These are phyloP conservation scores for Collichthys lucidus DNA, from an alignment of 2,113 vertebrate species.

Conservation along the genomic window DNA sequence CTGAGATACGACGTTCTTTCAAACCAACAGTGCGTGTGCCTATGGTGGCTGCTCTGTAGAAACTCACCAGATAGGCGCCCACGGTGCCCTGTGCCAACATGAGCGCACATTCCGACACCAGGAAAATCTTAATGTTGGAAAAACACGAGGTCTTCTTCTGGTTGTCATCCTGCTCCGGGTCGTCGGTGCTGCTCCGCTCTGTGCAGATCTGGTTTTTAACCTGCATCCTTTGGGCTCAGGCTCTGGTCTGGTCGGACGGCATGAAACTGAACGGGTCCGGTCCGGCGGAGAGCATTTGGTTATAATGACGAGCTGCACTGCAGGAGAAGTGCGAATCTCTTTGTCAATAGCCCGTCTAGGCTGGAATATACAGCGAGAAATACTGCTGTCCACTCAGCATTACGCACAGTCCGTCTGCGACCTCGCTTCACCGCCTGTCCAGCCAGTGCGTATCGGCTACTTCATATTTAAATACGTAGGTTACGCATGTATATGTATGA, in stretches of 20 bases:
- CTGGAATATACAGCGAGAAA: conserved; percentile 33
- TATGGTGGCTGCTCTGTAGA: not conserved
- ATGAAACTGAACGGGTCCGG: conserved; percentile 65
- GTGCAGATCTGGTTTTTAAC: conserved; percentile 86
- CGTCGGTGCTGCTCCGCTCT: conserved; percentile 84
- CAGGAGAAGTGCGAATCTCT: conserved; percentile 43
- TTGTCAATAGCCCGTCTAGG: conserved; percentile 49
- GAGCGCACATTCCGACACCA: conserved; percentile 94
- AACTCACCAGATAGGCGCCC: conserved; percentile 96
- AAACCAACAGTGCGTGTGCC: conserved; percentile 14
- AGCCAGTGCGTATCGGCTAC: conserved; percentile 48
- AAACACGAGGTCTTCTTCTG: conserved; percentile 92
- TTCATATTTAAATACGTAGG: conserved; percentile 58
- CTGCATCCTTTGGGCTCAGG: conserved; percentile 85
- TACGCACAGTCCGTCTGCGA: conserved; percentile 66
- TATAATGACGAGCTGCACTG: conserved; percentile 57
- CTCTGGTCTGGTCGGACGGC: conserved; percentile 68
- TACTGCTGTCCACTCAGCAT: conserved; percentile 72
- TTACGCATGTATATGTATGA: conserved; percentile 44
- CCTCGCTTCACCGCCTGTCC: conserved; percentile 54
- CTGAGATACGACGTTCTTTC: conserved; percentile 6
- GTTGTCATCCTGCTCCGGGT: conserved; percentile 87
- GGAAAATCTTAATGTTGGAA: conserved; percentile 94
- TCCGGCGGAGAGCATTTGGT: conserved; percentile 73
- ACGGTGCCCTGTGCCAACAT: conserved; percentile 96